Conservation (phyloP, 2,888 invertebrate genomes). For the Aleiodes alternator region DNA sequence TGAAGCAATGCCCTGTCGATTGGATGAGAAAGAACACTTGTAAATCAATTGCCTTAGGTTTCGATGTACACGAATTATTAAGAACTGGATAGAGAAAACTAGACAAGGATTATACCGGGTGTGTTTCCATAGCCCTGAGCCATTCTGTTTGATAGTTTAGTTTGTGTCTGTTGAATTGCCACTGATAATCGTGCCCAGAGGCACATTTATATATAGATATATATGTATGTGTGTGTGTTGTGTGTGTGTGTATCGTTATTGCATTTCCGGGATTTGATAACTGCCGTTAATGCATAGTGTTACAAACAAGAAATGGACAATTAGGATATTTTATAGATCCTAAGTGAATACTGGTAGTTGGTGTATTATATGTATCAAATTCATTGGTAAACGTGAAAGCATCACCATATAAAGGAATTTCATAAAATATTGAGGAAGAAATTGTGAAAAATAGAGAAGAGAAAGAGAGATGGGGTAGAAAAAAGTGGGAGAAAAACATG, state of each 20-base stretch:
- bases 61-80: no score
- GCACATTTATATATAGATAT: background rate
- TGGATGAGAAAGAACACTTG: no score
- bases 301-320: constrained; percentile 46
- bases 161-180: constrained; percentile 16
- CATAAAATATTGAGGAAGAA: constrained; percentile 11
- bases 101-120: no score
- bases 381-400: constrained; percentile 16
- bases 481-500: background rate
- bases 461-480: no score
- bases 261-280: constrained; percentile 52
- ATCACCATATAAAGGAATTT: constrained; percentile 9
- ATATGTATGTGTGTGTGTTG: constrained; percentile 1
- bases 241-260: constrained; percentile 24
- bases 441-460: no score
- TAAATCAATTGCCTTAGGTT: no score
- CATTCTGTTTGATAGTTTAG: background rate
- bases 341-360: constrained; percentile 41
- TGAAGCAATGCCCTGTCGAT: no score
- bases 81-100: no score
- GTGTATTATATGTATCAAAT: constrained; percentile 23
- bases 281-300: constrained; percentile 49
- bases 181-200: constrained; percentile 20
- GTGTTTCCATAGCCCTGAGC: no score
- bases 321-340: constrained; percentile 44